Base-by-base conservation (phyloP, 2,797 vertebrate species). In the Megalops cyprinoides region DNA sequence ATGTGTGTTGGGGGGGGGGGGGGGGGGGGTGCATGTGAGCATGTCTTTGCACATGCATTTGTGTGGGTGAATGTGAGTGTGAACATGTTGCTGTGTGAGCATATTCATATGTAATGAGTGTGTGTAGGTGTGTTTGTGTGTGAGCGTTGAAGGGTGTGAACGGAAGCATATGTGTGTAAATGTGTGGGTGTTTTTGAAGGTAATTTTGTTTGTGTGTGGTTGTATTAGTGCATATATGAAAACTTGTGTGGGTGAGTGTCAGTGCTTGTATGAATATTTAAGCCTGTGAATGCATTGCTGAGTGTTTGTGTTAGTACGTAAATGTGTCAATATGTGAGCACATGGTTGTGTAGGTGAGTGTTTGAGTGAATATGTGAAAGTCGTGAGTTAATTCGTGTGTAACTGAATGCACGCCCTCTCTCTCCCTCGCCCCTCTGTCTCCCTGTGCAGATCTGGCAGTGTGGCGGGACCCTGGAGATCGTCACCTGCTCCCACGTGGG, bases 401-500 rank as follows among this genome's bases (percentile, higher is more conserved):
- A n/a, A n/a, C n/a, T n/a, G n/a, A n/a, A n/a, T n/a, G n/a, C n/a
- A n/a, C n/a, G n/a, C n/a, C n/a, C 10, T 31, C 28, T 0, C 28
- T 12, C n/a, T 34, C 28, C 31, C 58, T 34, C 28, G 8, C 10
- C 3, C 10, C 25, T 31, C 15, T 42, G 42, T 5, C 20, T 1
- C 10, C 12, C 5, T 28, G 9, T 56, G 65, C 91, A 99, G 98
- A 99, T 99, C 85, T 99, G 98, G 98, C 98, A 99, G 87, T 99
- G 98, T 62, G 98, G 98, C 15, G 98, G 98, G 60, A 98, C 97
- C 31, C 92, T 99, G 80, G 98, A 99, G 94, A 99, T 99, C 20
- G 97, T 99, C 81, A 99, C 98, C 0, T 99, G 98, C 88, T 99
- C 98, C 37, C 98, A 99, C 48, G 98, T 99, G 75, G 98, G 98